phyloP scores from a whole-genome alignment of 2,888 invertebrate species.

The Drosophila infuscata region DNA sequence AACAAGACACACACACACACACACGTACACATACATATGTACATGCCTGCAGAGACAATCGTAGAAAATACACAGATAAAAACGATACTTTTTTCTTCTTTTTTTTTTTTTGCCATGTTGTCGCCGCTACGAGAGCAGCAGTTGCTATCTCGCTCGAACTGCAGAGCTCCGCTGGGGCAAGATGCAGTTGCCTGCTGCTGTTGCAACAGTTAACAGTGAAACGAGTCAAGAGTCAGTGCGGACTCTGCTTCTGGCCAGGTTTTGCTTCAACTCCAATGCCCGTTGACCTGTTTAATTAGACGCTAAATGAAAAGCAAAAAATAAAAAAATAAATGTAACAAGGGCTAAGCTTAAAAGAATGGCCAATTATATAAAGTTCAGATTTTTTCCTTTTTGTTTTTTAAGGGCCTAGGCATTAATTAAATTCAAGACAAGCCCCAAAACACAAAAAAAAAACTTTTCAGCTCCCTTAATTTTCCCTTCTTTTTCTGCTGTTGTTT shows the following conservation, averaged over 20 bases:
- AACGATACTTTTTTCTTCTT: constrained; percentile 67
- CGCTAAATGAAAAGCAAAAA: constrained; percentile 18
- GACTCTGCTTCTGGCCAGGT: constrained; percentile 11
- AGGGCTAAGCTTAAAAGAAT: constrained; percentile 73
- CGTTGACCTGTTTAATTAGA: constrained; percentile 72
- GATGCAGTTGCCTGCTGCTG: constrained; percentile 17
- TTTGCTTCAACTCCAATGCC: constrained; percentile 2
- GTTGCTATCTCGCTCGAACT: constrained; percentile 39
- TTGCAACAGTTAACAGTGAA: constrained; percentile 57
- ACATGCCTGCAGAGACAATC: constrained; percentile 69
- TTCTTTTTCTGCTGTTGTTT: constrained; percentile 11
- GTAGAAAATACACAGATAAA: constrained; percentile 74
- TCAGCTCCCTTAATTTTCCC: constrained; percentile 36
- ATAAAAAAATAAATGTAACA: constrained; percentile 67
- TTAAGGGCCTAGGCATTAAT: constrained; percentile 56
- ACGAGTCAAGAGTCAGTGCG: constrained; percentile 49
- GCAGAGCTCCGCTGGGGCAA: not conserved
- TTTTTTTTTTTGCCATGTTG: constrained; percentile 45
- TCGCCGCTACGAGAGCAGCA: constrained; percentile 47
- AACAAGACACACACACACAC: constrained; percentile 12
- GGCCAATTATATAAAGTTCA: constrained; percentile 74
- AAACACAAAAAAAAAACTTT: constrained; percentile 45
- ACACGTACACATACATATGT: not conserved
- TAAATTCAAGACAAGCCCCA: constrained; percentile 66
- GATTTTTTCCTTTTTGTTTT: constrained; percentile 36